Evolutionary conservation across 2,797 vertebrate genomes (phyloP).

Genomic region (Novumbra hubbsi): DNA sequence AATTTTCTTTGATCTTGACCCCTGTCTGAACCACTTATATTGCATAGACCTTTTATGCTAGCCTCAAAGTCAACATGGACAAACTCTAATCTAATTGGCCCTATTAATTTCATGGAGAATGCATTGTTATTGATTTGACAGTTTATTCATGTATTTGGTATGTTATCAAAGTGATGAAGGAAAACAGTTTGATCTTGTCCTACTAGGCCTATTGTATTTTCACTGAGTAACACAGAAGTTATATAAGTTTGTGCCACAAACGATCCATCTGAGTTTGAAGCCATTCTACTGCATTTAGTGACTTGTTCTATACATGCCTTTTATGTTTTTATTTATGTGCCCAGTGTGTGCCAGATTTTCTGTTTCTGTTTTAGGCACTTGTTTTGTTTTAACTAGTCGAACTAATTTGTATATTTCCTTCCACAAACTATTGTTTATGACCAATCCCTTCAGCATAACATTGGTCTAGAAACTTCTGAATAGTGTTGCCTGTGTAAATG

Average conservation of each 20-base stretch:
- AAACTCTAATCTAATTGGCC: neutral
- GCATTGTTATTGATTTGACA: neutral
- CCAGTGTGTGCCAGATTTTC: conserved; percentile 45
- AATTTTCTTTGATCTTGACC: neutral
- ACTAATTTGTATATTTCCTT: too few relatives aligned
- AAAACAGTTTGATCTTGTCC: conserved; percentile 4
- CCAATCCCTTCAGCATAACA: too few relatives aligned
- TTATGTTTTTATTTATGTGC: conserved; percentile 68
- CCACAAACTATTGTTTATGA: too few relatives aligned
- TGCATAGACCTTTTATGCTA: neutral
- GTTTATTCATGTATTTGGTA: conserved; percentile 10
- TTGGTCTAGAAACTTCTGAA: too few relatives aligned
- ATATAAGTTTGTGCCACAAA: too few relatives aligned
- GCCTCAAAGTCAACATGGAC: neutral
- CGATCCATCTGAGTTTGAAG: neutral
- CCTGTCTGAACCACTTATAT: neutral
- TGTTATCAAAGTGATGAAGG: conserved; percentile 11
- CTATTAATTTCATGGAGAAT: neutral
- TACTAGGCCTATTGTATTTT: neutral
- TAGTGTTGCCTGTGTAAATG: too few relatives aligned
- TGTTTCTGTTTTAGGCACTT: conserved; percentile 13
- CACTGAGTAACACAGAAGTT: neutral
- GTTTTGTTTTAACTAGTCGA: neutral
- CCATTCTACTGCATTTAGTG: conserved; percentile 27
- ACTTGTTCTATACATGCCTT: conserved; percentile 19